These are phyloP conservation scores for Tipula lateralis DNA, from an alignment of 2,888 invertebrate species.

Conservation along the genomic window DNA sequence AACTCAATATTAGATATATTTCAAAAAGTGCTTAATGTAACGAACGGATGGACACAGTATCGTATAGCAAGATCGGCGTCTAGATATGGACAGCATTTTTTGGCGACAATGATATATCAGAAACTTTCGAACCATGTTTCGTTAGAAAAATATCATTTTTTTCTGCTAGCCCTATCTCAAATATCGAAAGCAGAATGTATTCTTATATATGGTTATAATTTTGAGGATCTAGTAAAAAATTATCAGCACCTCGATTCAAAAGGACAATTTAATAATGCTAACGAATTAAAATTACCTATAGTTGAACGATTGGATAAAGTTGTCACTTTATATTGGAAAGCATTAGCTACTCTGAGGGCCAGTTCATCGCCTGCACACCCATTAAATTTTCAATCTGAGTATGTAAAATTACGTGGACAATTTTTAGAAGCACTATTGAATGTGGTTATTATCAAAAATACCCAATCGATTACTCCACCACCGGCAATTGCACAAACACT, in stretches of 20 bases:
- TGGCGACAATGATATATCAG: conserved; percentile 62
- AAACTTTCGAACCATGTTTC: conserved; percentile 65
- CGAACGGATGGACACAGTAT: conserved; percentile 80
- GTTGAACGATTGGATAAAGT: conserved; percentile 53
- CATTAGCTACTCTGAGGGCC: conserved; percentile 53
- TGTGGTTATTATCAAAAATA: conserved; percentile 49
- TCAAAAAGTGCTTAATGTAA: conserved; percentile 53
- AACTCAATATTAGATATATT: conserved; percentile 56
- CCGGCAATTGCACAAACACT: conserved; percentile 84
- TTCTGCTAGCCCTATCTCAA: conserved; percentile 75
- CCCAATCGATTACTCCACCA: conserved; percentile 78
- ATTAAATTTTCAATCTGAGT: conserved; percentile 66
- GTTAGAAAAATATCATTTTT: conserved; percentile 84
- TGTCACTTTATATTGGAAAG: conserved; percentile 60
- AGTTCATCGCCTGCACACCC: conserved; percentile 50
- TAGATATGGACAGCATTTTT: conserved; percentile 74
- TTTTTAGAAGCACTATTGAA: conserved; percentile 60
- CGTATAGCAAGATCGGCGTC: conserved; percentile 81
- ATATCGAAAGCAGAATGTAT: conserved; percentile 69
- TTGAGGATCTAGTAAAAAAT: conserved; percentile 46
- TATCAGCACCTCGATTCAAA: conserved; percentile 42
- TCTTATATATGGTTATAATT: conserved; percentile 53
- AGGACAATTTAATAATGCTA: conserved; percentile 37
- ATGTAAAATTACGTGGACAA: conserved; percentile 67
- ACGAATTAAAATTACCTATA: conserved; percentile 46